phyloP scores from a whole-genome alignment of 2,113 vertebrate genomes.

The Pygoscelis antarcticus region DNA sequence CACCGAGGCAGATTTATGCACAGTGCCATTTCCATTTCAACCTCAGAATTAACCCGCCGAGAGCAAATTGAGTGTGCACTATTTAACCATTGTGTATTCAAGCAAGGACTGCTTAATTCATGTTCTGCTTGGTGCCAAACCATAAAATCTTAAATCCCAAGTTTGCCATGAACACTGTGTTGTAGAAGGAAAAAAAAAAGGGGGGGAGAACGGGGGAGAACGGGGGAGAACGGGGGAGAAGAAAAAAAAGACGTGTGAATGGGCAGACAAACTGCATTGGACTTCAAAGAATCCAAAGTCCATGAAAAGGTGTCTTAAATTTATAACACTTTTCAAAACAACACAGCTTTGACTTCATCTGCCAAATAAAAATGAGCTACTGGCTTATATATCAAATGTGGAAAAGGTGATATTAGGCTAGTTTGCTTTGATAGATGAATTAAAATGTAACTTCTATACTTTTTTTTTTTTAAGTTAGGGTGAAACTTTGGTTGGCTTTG shows the following conservation, averaged over 20 bases:
- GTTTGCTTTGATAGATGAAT: neutral
- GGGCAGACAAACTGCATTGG: neutral
- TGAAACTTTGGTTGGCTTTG: neutral
- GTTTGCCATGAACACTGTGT: neutral
- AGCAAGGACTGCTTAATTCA: neutral
- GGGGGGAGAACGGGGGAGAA: no score
- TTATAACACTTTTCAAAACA: neutral
- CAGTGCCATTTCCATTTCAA: neutral
- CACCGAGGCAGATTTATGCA: neutral
- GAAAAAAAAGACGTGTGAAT: neutral
- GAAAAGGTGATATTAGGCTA: neutral
- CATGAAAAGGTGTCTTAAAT: neutral
- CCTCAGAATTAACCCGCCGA: neutral
- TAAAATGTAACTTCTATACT: neutral
- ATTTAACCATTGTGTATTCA: neutral
- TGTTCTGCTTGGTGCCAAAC: neutral
- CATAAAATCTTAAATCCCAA: neutral
- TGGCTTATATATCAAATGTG: neutral
- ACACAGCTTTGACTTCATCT: neutral
- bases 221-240: no score
- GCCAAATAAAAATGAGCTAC: neutral
- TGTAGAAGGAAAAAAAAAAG: neutral
- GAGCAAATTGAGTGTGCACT: neutral
- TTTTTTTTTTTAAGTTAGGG: neutral
- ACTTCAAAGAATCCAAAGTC: neutral